phyloP scores from a whole-genome alignment of 2,113 vertebrate species.

The Labrus mixtus region DNA sequence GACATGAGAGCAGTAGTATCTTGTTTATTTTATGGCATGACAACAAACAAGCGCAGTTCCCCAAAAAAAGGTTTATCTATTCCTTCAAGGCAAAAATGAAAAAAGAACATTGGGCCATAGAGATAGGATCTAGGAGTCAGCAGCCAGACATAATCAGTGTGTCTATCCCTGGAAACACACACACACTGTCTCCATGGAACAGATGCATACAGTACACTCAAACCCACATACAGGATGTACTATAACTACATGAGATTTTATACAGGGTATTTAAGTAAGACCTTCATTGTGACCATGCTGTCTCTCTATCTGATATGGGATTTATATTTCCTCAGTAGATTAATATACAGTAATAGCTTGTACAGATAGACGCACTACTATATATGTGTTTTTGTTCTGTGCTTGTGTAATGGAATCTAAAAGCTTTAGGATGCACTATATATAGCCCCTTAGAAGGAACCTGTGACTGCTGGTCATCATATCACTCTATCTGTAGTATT shows the following conservation, averaged over 20 bases:
- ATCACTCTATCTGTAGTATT: not conserved
- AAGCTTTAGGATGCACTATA: not conserved
- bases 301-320: not conserved
- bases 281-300: constrained; percentile 16
- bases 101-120: not conserved
- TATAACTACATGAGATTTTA: not conserved
- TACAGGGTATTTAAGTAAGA: constrained; percentile 11
- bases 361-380: not conserved
- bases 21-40: not conserved
- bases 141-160: not conserved
- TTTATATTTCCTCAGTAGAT: constrained; percentile 20
- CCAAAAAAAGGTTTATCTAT: not conserved
- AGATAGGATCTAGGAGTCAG: not conserved
- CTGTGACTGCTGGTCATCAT: not conserved
- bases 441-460: not conserved
- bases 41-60: not conserved
- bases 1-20: too few relatives aligned
- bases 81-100: not conserved
- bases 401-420: not conserved
- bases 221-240: not conserved
- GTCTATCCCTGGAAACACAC: not conserved
- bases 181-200: not conserved
- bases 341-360: constrained; percentile 44
- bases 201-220: not conserved
- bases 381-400: not conserved